Evolutionary conservation across 2,888 invertebrate species (phyloP).

Genomic region (Rhagophthalmus giganteus): DNA sequence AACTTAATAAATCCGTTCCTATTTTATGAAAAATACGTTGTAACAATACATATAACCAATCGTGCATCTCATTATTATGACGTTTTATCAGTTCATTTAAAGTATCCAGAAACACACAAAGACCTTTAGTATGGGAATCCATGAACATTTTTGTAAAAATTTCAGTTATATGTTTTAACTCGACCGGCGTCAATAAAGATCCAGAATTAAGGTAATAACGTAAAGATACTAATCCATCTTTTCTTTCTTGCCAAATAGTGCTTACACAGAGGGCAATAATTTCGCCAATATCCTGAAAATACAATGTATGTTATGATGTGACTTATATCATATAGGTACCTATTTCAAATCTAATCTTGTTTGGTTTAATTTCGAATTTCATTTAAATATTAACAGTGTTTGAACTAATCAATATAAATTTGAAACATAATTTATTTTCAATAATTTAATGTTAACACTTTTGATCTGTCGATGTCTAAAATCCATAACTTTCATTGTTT

Average conservation of each 20-base stretch:
- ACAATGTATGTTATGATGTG: not conserved
- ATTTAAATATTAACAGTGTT: no score
- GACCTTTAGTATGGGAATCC: conserved; percentile 93
- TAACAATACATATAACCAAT: conserved; percentile 91
- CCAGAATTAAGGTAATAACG: conserved; percentile 75
- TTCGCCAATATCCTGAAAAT: conserved; percentile 73
- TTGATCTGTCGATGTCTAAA: not conserved
- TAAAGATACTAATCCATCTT: conserved; percentile 82
- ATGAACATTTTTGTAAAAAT: conserved; percentile 96
- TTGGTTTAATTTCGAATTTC: no score
- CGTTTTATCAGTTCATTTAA: conserved; percentile 85
- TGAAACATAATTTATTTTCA: not conserved
- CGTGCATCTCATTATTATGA: conserved; percentile 84
- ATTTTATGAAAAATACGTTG: conserved; percentile 74
- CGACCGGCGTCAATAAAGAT: conserved; percentile 66
- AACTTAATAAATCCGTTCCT: conserved; percentile 88
- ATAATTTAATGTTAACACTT: no score
- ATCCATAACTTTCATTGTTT: not conserved
- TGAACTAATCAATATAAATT: no score
- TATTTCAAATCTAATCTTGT: no score
- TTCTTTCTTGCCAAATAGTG: conserved; percentile 92
- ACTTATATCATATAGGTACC: not conserved
- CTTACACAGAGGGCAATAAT: conserved; percentile 87
- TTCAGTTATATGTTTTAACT: conserved; percentile 85
- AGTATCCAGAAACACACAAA: conserved; percentile 90